Base-by-base conservation (phyloP, 2,113 vertebrate species). In the Callaeas wilsoni region DNA sequence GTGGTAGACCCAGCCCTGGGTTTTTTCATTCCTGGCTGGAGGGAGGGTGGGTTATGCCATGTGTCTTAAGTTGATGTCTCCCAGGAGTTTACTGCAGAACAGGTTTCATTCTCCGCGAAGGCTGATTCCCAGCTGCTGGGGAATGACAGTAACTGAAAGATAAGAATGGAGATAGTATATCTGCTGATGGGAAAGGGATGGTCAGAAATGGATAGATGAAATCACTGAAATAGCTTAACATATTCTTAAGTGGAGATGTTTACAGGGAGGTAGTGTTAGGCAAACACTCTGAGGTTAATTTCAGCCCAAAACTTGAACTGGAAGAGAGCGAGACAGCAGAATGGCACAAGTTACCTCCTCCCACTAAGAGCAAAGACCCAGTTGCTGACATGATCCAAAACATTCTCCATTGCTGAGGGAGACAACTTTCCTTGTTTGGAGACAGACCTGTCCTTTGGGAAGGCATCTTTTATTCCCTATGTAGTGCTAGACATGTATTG, bases 111-210 rank as follows among this genome's bases (percentile, higher is more conserved):
- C 33, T 91, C 27, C 9, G 5, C 91, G 75, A 77, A 59, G 78
- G 73, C 47, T 70, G 87, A 55, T 19, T 93, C 68, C 42, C 95
- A 97, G 92, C 93, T 96, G 95, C 78, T 93, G 56, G 47, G 50
- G 39, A 71, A 59, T 62, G 87, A 57, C 32, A 74, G 82, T 57
- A 55, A 70, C 35, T 95, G 95, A 94, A 95, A 96, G 87, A 93
- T 94, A 96, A 94, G 90, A 96, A 73, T 90, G 69, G 70, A 77
- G 86, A 93, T 95, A 94, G 13, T 68, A 3, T 74, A 74, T 89
- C 91, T 63, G 49, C 83, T 83, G 81, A 74, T 90, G 88, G 74
- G 78, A 94, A 67, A 84, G 81, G 67, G 64, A 20, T 63, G 27
- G 83, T 90, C 73, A 92, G 80, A 88, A 94, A 50, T 0, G 1